Evolutionary conservation across 1,140 invertebrate genomes (phyloP).

Genomic region (Neotoxoptera formosana): DNA sequence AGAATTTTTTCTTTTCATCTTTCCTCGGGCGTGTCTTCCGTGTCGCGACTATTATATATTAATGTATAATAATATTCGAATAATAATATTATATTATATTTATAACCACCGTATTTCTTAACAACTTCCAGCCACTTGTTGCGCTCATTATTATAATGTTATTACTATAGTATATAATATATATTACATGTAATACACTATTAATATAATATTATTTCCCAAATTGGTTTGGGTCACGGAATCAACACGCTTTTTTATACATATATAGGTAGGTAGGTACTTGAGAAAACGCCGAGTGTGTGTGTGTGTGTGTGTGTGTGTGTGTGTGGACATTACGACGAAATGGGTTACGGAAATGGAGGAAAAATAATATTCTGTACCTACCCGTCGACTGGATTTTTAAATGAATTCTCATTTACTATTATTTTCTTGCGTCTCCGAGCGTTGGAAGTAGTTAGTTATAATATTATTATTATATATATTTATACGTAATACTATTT

Average conservation of each 20-base stretch:
- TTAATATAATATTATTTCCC: neutral
- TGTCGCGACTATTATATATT: neutral
- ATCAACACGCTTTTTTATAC: neutral
- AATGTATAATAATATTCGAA: neutral
- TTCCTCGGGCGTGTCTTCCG: neutral
- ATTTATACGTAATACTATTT: neutral
- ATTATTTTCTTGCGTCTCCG: neutral
- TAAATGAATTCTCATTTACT: neutral
- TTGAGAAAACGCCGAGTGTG: neutral
- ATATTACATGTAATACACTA: neutral
- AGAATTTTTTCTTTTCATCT: neutral
- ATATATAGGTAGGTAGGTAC: neutral
- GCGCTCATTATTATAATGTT: neutral
- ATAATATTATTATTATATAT: neutral
- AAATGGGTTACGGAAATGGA: neutral
- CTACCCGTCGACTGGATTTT: no score
- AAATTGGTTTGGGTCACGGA: constrained; percentile 7
- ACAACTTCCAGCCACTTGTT: neutral
- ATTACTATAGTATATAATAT: neutral
- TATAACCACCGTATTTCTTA: neutral
- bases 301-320: no score
- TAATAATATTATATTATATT: neutral
- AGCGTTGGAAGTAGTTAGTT: neutral
- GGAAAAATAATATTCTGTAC: neutral
- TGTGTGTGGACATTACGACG: neutral